Percentiles rank a stretch among this genome's conserved stretches.
Evolutionary conservation across 1,140 invertebrate species (phyloP).

Genomic region (Luehdorfia chinensis): DNA sequence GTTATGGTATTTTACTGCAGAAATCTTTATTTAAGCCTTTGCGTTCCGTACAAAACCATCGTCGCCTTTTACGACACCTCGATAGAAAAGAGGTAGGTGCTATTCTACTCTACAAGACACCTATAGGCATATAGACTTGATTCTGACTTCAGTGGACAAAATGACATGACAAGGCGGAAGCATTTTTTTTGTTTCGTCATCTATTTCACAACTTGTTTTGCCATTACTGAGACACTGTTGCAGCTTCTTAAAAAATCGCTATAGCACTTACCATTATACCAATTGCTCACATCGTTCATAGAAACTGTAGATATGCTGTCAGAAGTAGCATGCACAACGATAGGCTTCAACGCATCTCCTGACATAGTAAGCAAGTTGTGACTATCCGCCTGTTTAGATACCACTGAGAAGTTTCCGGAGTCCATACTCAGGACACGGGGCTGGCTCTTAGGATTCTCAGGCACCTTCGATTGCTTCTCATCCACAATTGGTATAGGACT

Average conservation of each 20-base stretch:
- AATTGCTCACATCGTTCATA: conserved; percentile 78
- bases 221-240: no score
- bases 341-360: conserved; percentile 55
- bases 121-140: no score
- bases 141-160: no score
- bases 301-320: conserved; percentile 73
- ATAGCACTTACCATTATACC: conserved; percentile 55
- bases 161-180: no score
- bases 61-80: no score
- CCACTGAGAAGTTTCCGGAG: conserved; percentile 66
- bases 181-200: no score
- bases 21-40: no score
- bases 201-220: no score
- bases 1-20: no score
- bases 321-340: conserved; percentile 52
- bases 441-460: conserved; percentile 42
- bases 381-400: conserved; percentile 46
- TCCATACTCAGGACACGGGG: conserved; percentile 61
- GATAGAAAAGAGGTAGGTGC: no score
- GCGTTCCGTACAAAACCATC: no score
- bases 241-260: not conserved
- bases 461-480: conserved; percentile 50
- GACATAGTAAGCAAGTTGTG: conserved; percentile 52
- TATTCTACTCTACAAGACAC: no score
- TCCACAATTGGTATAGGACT: conserved; percentile 74